These are phyloP conservation scores for Muntiacus muntjak DNA, from an alignment of 2,113 vertebrate species.

Conservation along the genomic window DNA sequence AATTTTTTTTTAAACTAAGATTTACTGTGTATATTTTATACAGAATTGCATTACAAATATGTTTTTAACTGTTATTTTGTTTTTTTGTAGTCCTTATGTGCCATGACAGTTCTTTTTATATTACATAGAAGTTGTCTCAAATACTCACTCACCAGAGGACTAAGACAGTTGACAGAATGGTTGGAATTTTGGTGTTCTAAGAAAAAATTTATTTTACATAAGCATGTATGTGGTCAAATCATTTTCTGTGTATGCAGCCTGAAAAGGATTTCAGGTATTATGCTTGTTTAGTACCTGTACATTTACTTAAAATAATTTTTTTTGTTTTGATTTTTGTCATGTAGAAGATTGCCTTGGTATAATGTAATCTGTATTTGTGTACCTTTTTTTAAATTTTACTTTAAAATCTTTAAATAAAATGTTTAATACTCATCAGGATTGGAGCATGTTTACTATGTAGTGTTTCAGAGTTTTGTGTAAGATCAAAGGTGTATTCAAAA, in stretches of 20 bases:
- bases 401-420: constrained; percentile 82
- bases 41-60: constrained; percentile 68
- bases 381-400: constrained; percentile 70
- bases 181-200: constrained; percentile 56
- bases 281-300: constrained; percentile 68
- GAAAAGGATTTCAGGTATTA: constrained; percentile 70
- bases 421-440: constrained; percentile 68
- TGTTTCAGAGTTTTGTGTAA: background rate
- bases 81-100: constrained; percentile 76
- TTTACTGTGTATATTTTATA: constrained; percentile 68
- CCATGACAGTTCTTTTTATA: constrained; percentile 72
- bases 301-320: constrained; percentile 36
- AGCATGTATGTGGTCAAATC: constrained; percentile 70
- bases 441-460: background rate
- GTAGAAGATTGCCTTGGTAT: constrained; percentile 70
- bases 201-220: constrained; percentile 64
- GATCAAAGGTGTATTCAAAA: background rate
- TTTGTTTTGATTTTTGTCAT: constrained; percentile 62
- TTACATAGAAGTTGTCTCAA: constrained; percentile 59
- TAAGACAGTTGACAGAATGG: constrained; percentile 54
- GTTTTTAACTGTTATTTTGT: constrained; percentile 63
- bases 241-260: constrained; percentile 66
- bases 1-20: constrained; percentile 56
- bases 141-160: constrained; percentile 69
- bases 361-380: constrained; percentile 78